These are phyloP conservation scores for Cyclura pinguis DNA, from an alignment of 2,797 vertebrate species.

Conservation along the genomic window DNA sequence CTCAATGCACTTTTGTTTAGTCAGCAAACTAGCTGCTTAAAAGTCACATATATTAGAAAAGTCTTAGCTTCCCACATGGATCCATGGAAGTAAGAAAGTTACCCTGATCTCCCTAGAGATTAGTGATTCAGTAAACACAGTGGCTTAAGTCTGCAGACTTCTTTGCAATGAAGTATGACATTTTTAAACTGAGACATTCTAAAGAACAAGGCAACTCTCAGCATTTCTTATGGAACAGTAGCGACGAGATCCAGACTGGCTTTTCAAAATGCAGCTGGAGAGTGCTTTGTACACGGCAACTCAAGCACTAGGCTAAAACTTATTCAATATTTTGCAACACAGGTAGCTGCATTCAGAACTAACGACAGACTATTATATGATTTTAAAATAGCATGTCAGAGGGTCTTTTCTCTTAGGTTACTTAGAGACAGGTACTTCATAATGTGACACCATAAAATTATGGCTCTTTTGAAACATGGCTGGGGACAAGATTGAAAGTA, in stretches of 20 bases:
- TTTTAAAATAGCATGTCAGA: constrained; percentile 44
- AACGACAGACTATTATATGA: constrained; percentile 59
- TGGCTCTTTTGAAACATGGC: constrained; percentile 47
- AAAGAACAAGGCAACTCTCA: constrained; percentile 57
- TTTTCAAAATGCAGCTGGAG: constrained; percentile 66
- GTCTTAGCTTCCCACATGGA: constrained; percentile 27
- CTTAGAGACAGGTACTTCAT: constrained; percentile 68
- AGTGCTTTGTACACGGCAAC: constrained; percentile 59
- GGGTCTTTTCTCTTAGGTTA: constrained; percentile 54
- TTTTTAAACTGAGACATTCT: constrained; percentile 48
- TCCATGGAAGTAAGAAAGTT: constrained; percentile 28
- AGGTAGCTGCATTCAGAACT: constrained; percentile 60
- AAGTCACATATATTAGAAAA: constrained; percentile 1
- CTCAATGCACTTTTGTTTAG: background rate
- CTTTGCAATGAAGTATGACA: constrained; percentile 48
- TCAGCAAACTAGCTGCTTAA: constrained; percentile 29
- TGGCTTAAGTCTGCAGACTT: constrained; percentile 37
- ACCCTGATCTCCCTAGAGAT: constrained; percentile 47
- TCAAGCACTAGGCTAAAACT: constrained; percentile 58
- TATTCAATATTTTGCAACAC: constrained; percentile 57
- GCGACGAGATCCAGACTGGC: constrained; percentile 51
- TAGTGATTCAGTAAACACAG: constrained; percentile 30
- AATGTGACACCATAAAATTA: constrained; percentile 68
- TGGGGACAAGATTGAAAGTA: constrained; percentile 62
- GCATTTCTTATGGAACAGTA: constrained; percentile 59